These are phyloP conservation scores for Ceratosolen fusciceps DNA, from an alignment of 1,140 invertebrate species.

Conservation along the genomic window DNA sequence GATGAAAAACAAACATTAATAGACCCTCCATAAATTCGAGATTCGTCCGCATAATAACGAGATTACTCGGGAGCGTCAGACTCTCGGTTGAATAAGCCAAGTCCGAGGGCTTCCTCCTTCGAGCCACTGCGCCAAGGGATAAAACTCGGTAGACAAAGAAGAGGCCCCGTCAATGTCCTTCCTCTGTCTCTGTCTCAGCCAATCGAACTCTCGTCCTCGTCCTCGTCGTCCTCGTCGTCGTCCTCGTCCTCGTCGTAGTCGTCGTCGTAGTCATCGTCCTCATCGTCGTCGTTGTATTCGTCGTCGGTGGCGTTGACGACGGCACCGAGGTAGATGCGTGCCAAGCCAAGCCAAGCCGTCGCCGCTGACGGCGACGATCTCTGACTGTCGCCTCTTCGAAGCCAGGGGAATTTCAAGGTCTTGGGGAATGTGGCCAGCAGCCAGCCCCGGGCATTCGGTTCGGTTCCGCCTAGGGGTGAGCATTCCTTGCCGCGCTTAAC, in stretches of 20 bases:
- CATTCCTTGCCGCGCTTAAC: constrained; percentile 32
- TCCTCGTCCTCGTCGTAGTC: no score
- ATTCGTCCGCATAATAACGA: constrained; percentile 46
- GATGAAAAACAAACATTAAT: constrained; percentile 50
- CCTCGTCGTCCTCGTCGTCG: not conserved
- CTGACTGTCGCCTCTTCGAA: constrained; percentile 31
- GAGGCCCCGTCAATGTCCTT: constrained; percentile 20
- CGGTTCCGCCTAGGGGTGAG: not conserved
- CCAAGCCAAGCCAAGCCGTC: no score
- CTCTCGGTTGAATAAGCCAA: constrained; percentile 41
- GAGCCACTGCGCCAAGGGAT: not conserved
- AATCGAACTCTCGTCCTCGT: not conserved
- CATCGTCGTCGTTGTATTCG: not conserved
- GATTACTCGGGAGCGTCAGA: constrained; percentile 36
- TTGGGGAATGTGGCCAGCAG: constrained; percentile 34
- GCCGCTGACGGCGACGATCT: constrained; percentile 36
- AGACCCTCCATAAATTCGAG: constrained; percentile 43
- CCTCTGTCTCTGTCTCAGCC: constrained; percentile 10
- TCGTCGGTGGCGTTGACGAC: no score
- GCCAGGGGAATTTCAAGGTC: constrained; percentile 46
- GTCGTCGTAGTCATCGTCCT: not conserved
- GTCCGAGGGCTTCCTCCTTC: constrained; percentile 27
- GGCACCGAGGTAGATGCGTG: not conserved
- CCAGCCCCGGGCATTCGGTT: not conserved
- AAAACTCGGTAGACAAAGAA: constrained; percentile 21